Evolutionary conservation across 2,797 vertebrate species (phyloP).

Genomic region (Podarcis siculus): DNA sequence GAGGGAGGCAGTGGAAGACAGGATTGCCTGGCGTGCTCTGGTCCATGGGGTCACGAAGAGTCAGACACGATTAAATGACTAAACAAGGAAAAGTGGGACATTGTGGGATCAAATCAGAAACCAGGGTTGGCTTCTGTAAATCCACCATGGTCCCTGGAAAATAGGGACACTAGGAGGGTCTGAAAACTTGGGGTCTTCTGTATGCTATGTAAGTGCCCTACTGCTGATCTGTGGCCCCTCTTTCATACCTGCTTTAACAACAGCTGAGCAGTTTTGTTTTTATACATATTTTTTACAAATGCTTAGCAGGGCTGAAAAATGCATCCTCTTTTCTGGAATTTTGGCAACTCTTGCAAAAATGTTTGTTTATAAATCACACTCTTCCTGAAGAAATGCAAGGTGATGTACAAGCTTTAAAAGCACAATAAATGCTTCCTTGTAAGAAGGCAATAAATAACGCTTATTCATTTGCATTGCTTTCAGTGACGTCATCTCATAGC

Average conservation of each 20-base stretch:
- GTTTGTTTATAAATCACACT: slow-evolving; percentile 13
- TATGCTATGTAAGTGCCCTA: not conserved
- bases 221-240: not conserved
- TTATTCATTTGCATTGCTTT: slow-evolving; percentile 7
- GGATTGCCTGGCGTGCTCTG: too few species aligned
- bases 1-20: too few species aligned
- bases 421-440: not conserved
- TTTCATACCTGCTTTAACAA: not conserved
- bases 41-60: too few species aligned
- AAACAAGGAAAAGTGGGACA: too few species aligned
- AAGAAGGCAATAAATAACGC: not conserved
- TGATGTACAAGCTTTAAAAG: not conserved
- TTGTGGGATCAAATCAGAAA: too few species aligned
- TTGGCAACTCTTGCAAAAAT: not conserved
- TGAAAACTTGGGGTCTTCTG: not conserved
- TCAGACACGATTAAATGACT: too few species aligned
- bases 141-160: too few species aligned
- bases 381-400: not conserved
- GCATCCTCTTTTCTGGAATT: not conserved
- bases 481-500: not conserved
- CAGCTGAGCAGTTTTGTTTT: not conserved
- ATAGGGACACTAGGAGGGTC: too few species aligned
- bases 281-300: not conserved
- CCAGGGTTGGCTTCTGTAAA: too few species aligned
- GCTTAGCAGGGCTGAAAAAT: not conserved